These are phyloP conservation scores for Antedon mediterranea DNA, from an alignment of 53 echinoderm and acorn worm species.

Conservation along the genomic window DNA sequence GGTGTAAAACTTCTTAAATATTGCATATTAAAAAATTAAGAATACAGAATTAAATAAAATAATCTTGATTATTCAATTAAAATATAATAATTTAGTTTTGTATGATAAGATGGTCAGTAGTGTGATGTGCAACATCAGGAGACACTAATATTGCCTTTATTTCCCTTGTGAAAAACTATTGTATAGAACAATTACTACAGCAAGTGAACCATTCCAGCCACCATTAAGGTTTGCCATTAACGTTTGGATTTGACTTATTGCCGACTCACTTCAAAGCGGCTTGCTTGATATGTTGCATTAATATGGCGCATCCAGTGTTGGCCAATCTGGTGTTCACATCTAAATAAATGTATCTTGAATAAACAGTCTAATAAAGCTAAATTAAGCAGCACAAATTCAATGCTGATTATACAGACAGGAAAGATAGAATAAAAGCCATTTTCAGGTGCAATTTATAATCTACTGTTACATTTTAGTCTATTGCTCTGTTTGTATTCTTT, in stretches of 20 bases:
- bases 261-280: background rate
- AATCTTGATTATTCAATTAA: no score
- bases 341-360: background rate
- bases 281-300: background rate
- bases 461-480: background rate
- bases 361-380: background rate
- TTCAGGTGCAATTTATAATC: background rate
- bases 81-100: background rate
- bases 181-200: background rate
- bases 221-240: background rate
- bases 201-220: background rate
- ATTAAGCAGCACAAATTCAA: background rate
- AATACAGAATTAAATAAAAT: no score
- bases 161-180: background rate
- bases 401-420: background rate
- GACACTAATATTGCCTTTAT: background rate
- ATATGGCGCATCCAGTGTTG: background rate
- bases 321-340: background rate
- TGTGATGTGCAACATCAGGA: background rate
- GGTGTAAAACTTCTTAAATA: no score
- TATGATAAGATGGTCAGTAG: background rate
- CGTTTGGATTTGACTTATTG: background rate
- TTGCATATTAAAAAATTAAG: no score
- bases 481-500: background rate
- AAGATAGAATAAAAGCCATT: background rate